Base-by-base conservation (phyloP, 2,888 invertebrate species). In the Lamellibrachia columna region DNA sequence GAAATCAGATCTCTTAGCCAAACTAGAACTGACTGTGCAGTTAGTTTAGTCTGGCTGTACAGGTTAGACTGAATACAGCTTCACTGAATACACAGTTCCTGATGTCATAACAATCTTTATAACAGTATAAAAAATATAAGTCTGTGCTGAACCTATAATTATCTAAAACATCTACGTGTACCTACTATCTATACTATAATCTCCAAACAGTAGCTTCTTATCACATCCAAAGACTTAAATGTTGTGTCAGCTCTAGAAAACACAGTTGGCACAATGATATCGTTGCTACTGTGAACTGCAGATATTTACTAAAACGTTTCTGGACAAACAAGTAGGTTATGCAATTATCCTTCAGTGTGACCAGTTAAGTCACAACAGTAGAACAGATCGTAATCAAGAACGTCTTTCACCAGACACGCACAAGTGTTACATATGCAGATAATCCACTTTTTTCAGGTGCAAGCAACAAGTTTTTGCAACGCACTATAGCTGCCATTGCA, bases 401-500 rank as follows among this genome's bases (percentile, higher is more conserved):
- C 75, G 3, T 75, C 75, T 75, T 40, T 75, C 75, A 22, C 75
- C 75, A 75, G 22, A 75, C 22, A 75, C 22, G 75, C 15, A 75
- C 15, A 22, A 6, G 22, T 3, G 22, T 75, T 75, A 75, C 75
- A 22, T 75, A 75, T 22, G 22, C 40, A 40, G 40, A 40, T 40
- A 40, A 40, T 40, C 40, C 40, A 40, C 75, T 75, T 75, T 75
- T 75, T 75, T 15, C 22, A 75, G 4, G 75, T n/a, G 75, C 22
- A 75, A 40, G 40, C 40, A 40, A 40, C 40, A 40, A 6, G 22
- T 75, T 75, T 75, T 75, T 75, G 75, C 75, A 75, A 75, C 22
- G 75, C n/a, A 75, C 75, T 75, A 75, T 75, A 75, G 75, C 75
- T 22, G 75, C 75, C 75, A 75, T 22, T 75, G 75, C 75, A 75